phyloP scores from a whole-genome alignment of 2,797 vertebrate genomes.

The Graptemys geographica region DNA sequence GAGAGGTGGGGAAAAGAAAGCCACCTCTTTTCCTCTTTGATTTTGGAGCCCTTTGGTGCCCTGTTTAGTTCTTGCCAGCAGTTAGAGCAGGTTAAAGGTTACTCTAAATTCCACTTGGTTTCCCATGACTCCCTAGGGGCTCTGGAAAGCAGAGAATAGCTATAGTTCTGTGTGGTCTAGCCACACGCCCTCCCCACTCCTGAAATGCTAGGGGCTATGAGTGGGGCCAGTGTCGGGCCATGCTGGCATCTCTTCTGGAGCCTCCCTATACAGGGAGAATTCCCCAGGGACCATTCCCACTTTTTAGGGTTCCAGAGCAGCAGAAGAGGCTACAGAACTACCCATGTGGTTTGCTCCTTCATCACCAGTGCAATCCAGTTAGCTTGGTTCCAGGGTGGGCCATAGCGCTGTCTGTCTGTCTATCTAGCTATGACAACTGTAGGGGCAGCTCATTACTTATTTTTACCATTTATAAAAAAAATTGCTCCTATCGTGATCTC shows the following conservation, averaged over 20 bases:
- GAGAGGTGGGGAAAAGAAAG: neutral
- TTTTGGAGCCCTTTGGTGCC: neutral
- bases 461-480: neutral
- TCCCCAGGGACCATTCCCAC: neutral
- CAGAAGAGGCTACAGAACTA: neutral
- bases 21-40: neutral
- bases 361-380: constrained; percentile 60
- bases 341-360: constrained; percentile 47
- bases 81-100: neutral
- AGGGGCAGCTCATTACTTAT: neutral
- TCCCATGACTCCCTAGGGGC: neutral
- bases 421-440: neutral
- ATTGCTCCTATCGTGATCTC: neutral
- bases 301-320: neutral
- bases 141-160: neutral
- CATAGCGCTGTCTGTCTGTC: neutral
- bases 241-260: constrained; percentile 55
- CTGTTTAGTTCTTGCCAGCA: neutral
- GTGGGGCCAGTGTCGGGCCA: neutral
- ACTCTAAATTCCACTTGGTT: neutral
- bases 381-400: neutral
- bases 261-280: neutral
- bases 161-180: neutral
- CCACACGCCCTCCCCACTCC: neutral
- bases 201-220: constrained; percentile 1